phyloP scores from a whole-genome alignment of 1,140 invertebrate species.

The Drosophila sp. region DNA sequence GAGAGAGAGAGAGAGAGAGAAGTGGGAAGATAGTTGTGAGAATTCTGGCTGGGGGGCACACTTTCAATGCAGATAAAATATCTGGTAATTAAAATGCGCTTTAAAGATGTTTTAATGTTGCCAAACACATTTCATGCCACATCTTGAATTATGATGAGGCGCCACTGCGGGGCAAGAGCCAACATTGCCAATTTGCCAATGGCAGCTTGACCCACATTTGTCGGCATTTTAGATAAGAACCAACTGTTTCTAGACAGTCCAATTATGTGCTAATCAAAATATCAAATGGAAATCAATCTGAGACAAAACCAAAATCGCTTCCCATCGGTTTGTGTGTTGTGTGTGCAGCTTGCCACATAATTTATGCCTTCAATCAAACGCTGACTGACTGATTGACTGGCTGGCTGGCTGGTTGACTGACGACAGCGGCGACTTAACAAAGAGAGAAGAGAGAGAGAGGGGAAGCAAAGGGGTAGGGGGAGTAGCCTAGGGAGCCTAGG shows the following conservation, averaged over 20 bases:
- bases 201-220: conserved; percentile 45
- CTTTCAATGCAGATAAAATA: conserved; percentile 46
- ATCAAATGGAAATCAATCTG: conserved; percentile 45
- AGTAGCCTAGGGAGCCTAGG: conserved; percentile 16
- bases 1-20: not conserved
- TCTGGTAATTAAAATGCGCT: conserved; percentile 60
- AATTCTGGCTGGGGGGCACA: conserved; percentile 8
- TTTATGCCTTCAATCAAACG: conserved; percentile 71
- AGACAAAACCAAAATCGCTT: not conserved
- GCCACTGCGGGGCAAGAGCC: not conserved
- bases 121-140: conserved; percentile 41
- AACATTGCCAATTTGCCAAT: conserved; percentile 16
- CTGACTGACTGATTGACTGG: conserved; percentile 9
- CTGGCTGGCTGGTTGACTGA: conserved; percentile 47
- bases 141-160: conserved; percentile 46
- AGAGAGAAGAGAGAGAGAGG: not conserved
- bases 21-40: conserved; percentile 2
- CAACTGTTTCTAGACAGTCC: conserved; percentile 41
- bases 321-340: conserved; percentile 5
- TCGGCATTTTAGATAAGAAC: conserved; percentile 23
- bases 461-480: not conserved
- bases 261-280: conserved; percentile 69
- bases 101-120: conserved; percentile 36
- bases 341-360: conserved; percentile 50
- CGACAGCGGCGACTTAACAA: conserved; percentile 40